Conservation (phyloP, 1,140 invertebrate genomes). For the Aphidius ervi region DNA sequence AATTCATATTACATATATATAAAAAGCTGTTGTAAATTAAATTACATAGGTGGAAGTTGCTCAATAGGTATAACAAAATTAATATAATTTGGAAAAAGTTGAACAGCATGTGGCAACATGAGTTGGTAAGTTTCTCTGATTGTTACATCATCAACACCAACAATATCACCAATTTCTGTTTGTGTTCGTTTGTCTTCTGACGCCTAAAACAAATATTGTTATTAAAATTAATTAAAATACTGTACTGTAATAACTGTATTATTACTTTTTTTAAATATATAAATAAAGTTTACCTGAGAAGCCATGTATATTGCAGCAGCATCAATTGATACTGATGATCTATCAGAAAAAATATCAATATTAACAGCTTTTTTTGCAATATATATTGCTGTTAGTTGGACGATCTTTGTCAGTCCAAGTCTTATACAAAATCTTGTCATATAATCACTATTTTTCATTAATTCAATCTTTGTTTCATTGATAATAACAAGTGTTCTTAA, state of each 20-base stretch:
- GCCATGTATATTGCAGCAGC: slow-evolving; percentile 99
- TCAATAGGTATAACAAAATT: slow-evolving; percentile 94
- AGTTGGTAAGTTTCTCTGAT: slow-evolving; percentile 97
- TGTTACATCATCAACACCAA: slow-evolving; percentile 98
- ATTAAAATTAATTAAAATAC: slow-evolving; percentile 11
- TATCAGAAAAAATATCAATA: slow-evolving; percentile 95
- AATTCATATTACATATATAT: too few relatives aligned
- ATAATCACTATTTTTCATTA: slow-evolving; percentile 98
- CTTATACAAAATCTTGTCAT: slow-evolving; percentile 93
- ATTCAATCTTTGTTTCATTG: slow-evolving; percentile 86
- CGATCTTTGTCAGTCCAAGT: slow-evolving; percentile 80
- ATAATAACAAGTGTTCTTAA: slow-evolving; percentile 38
- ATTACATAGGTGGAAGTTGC: slow-evolving; percentile 83
- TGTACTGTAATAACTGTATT: neutral
- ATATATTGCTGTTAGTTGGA: slow-evolving; percentile 93
- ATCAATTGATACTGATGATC: slow-evolving; percentile 97
- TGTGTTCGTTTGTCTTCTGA: slow-evolving; percentile 92
- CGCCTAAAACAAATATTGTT: slow-evolving; percentile 57
- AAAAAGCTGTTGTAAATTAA: neutral
- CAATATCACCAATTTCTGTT: slow-evolving; percentile 98
- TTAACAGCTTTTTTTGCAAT: slow-evolving; percentile 96
- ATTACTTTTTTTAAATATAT: neutral
- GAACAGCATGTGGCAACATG: slow-evolving; percentile 90
- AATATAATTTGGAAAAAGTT: slow-evolving; percentile 94
- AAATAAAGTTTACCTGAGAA: slow-evolving; percentile 67